Evolutionary conservation across 2,888 invertebrate species (phyloP).

Genomic region (Scelioninae gen. 1): DNA sequence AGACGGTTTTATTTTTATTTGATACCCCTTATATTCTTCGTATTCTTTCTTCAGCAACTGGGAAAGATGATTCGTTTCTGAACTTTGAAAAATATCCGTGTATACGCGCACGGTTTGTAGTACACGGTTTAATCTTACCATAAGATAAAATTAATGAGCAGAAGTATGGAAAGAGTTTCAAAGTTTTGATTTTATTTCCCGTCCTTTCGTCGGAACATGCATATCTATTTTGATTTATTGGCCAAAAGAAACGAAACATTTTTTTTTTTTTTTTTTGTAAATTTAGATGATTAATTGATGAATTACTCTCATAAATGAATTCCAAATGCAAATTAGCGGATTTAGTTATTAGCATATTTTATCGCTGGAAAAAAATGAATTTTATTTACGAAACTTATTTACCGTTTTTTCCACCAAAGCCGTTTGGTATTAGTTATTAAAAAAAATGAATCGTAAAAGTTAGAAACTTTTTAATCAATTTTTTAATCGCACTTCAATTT

Average conservation of each 20-base stretch:
- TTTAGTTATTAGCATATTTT: too few relatives aligned
- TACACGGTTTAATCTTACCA: slow-evolving; percentile 55
- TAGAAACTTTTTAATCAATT: too few relatives aligned
- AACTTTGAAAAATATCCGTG: slow-evolving; percentile 20
- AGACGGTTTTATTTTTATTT: slow-evolving; percentile 64
- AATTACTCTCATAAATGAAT: neutral
- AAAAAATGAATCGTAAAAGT: too few relatives aligned
- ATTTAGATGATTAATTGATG: slow-evolving; percentile 24
- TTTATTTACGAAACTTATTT: too few relatives aligned
- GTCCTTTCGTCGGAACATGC: slow-evolving; percentile 12
- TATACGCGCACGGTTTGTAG: slow-evolving; percentile 1
- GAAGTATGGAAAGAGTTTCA: slow-evolving; percentile 31
- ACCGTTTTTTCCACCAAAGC: too few relatives aligned
- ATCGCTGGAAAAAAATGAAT: too few relatives aligned
- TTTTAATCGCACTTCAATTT: too few relatives aligned
- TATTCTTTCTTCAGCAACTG: slow-evolving; percentile 19
- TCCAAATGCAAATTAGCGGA: neutral
- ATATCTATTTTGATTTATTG: slow-evolving; percentile 40
- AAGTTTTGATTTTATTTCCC: slow-evolving; percentile 34
- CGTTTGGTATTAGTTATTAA: too few relatives aligned
- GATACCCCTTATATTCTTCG: slow-evolving; percentile 33
- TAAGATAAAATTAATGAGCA: slow-evolving; percentile 54
- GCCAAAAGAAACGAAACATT: slow-evolving; percentile 2
- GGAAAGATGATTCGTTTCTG: slow-evolving; percentile 30
- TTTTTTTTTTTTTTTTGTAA: slow-evolving; percentile 13